Evolutionary conservation across 2,113 vertebrate species (phyloP).

Genomic region (Myrmecobius fasciatus): DNA sequence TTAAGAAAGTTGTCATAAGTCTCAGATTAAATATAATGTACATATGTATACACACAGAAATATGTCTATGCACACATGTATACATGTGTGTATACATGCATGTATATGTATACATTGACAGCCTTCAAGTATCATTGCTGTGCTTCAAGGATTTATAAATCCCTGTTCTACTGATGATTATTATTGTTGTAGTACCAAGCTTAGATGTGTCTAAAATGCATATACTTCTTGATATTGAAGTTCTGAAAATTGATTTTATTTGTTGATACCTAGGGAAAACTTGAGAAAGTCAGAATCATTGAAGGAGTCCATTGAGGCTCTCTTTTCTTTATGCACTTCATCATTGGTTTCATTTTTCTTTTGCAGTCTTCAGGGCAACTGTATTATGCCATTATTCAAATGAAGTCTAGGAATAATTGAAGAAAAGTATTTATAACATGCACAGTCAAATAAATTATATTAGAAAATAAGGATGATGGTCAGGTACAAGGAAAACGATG

Average conservation of each 20-base stretch:
- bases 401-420: not conserved
- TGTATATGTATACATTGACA: not conserved
- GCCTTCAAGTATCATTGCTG: not conserved
- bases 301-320: not conserved
- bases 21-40: not conserved
- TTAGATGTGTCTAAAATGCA: not conserved
- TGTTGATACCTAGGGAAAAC: not conserved
- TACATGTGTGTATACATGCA: not conserved
- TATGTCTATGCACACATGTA: not conserved
- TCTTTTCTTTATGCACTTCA: not conserved
- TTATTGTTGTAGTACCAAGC: not conserved
- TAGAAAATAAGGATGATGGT: not conserved
- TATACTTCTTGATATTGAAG: not conserved
- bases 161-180: not conserved
- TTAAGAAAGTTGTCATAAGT: not conserved
- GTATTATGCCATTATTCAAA: conserved; percentile 19
- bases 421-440: conserved; percentile 11
- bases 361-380: not conserved
- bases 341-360: not conserved
- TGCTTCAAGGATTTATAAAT: not conserved
- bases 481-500: not conserved
- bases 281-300: not conserved
- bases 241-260: not conserved
- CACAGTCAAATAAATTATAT: not conserved
- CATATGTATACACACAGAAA: not conserved